Evolutionary conservation across 2,113 vertebrate genomes (phyloP), one percentile per base, ranked within the genome.

Genomic region (Brachypteracias leptosomus): DNA sequence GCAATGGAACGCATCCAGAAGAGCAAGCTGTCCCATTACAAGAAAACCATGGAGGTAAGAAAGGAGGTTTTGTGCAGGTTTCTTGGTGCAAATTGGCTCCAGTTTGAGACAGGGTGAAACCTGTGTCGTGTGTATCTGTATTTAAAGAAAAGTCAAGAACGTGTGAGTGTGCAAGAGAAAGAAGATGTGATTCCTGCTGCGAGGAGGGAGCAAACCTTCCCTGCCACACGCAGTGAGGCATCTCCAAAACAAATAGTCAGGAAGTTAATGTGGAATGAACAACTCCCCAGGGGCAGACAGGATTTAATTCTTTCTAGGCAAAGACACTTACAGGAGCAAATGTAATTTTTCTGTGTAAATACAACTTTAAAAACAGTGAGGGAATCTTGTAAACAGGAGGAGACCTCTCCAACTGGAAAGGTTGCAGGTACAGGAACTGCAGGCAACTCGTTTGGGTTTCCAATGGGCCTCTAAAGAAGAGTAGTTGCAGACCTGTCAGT

Each of bases 1-100:
- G 96, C 98, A 18, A 99, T 99, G 98, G 99, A 99, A 47, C 98
- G 98, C 3, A 93, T 98, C 51, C 99, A 99, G 18, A 99, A 99
- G 98, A 98, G 73, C 95, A 99, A 99, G 93, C 95, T 99, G 70
- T 98, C 98, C 3, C 96, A 98, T 25, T 98, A 99, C 80, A 99
- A 99, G 98, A 99, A 99, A 97, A 98, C 98, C 38, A 98, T 98
- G 95, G 99, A 99, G 75, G 99, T 99, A 97, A 98, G 98, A 33
- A 68, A 24, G 57, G 54, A 24, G 44, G 46, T 54, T n/a, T 52
- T 65, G 52, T 33, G 72, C 24, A 59, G 21, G 6, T 49, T 65
- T 65, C 44, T 77, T 72, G 31, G 6, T 22, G 55, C 59, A 86
- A 57, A 90, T 9, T 44, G 38, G 33, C 35, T 38, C 51, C 57